These are phyloP conservation scores for Metacarcinus magister DNA, from an alignment of 2,888 invertebrate species.

Conservation along the genomic window DNA sequence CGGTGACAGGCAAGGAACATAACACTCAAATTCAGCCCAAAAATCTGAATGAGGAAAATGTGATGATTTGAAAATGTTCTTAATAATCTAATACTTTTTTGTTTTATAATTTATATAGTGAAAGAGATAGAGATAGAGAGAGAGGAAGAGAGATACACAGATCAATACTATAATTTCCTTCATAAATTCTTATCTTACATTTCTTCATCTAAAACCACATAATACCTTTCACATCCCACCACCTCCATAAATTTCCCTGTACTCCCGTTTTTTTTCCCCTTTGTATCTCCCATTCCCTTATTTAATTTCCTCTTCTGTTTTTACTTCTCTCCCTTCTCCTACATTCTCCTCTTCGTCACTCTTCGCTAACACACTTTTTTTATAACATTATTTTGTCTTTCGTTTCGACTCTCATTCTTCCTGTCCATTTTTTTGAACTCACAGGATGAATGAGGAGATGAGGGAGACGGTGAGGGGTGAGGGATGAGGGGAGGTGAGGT, in stretches of 20 bases:
- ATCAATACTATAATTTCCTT: neutral
- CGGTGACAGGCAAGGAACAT: neutral
- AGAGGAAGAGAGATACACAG: neutral
- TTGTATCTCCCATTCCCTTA: neutral
- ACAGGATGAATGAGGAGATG: neutral
- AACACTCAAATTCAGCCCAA: neutral
- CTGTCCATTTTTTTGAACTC: neutral
- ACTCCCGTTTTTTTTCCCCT: neutral
- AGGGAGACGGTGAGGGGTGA: neutral
- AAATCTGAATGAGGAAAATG: neutral
- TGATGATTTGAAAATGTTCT: neutral
- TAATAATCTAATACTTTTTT: too few species aligned
- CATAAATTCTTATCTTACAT: neutral
- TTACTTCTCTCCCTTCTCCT: neutral
- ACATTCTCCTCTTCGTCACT: neutral
- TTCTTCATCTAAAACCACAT: neutral
- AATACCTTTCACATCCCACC: neutral
- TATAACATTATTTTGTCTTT: neutral
- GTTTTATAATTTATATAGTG: too few species aligned
- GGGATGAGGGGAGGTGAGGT: neutral
- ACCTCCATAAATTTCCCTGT: neutral
- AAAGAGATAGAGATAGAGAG: neutral
- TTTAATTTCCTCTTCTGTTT: neutral
- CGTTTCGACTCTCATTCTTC: neutral
- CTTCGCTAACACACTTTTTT: neutral